Conservation (phyloP, 30 jellyfish, hydroid and myxozoan species). For the Calvadosia cruxmelitensis region DNA sequence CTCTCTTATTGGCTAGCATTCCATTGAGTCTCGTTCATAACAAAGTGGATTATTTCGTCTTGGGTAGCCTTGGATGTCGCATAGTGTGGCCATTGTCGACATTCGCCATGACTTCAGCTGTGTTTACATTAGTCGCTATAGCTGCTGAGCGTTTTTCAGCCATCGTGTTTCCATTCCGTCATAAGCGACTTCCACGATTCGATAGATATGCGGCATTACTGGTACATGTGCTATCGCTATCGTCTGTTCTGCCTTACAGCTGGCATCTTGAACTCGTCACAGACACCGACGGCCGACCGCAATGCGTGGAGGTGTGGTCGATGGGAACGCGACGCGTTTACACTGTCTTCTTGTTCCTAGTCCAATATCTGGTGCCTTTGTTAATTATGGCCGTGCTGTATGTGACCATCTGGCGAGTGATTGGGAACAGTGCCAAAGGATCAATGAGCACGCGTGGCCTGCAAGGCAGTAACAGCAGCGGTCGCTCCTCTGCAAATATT, state of each 20-base stretch:
- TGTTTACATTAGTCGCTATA: constrained; percentile 33
- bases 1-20: constrained; percentile 31
- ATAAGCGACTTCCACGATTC: constrained; percentile 9
- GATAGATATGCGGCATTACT: constrained; percentile 8
- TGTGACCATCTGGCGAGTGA: constrained; percentile 33
- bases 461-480: not conserved
- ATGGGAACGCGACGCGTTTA: constrained; percentile 14
- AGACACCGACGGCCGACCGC: not conserved
- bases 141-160: constrained; percentile 61
- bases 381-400: constrained; percentile 30
- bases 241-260: constrained; percentile 33
- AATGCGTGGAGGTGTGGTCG: constrained; percentile 44
- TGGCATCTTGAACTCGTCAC: constrained; percentile 13
- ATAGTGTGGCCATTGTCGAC: constrained; percentile 58
- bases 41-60: constrained; percentile 16
- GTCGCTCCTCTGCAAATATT: too few relatives aligned
- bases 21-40: constrained; percentile 42
- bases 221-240: constrained; percentile 22
- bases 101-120: constrained; percentile 40
- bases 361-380: constrained; percentile 35
- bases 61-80: constrained; percentile 51
- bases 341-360: constrained; percentile 16
- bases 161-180: constrained; percentile 42
- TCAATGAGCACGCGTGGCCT: constrained; percentile 23
- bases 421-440: constrained; percentile 28